Evolutionary conservation across 1,140 invertebrate genomes (phyloP).

Genomic region (Chlorops oryzae): DNA sequence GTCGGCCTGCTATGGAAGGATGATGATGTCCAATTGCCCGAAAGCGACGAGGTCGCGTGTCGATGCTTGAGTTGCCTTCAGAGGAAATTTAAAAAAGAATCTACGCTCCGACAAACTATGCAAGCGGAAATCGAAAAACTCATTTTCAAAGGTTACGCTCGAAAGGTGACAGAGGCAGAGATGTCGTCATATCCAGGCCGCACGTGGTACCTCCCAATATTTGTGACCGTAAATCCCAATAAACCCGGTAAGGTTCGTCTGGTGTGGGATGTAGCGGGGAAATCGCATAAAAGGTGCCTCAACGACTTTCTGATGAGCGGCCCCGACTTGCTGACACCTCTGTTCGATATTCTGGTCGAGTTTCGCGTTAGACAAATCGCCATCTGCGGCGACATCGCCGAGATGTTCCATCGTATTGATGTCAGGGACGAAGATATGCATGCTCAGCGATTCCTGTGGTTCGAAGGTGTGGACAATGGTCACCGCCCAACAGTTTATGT

Average conservation of each 20-base stretch:
- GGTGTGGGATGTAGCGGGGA: constrained; percentile 27
- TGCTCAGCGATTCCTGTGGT: constrained; percentile 31
- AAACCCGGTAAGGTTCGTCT: constrained; percentile 27
- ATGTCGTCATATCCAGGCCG: neutral
- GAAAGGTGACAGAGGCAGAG: neutral
- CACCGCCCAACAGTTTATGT: too few relatives aligned
- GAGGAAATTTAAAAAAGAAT: constrained; percentile 3
- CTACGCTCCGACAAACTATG: neutral
- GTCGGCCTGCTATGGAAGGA: too few relatives aligned
- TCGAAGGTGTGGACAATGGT: too few relatives aligned
- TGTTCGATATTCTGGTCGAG: constrained; percentile 29
- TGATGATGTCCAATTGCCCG: too few relatives aligned
- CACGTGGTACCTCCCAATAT: constrained; percentile 33
- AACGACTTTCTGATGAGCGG: constrained; percentile 26
- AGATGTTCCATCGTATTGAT: constrained; percentile 24
- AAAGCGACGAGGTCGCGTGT: too few relatives aligned
- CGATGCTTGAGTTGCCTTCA: neutral
- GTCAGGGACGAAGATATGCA: constrained; percentile 20
- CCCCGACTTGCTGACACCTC: constrained; percentile 26
- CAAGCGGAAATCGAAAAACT: constrained; percentile 7
- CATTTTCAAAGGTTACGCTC: constrained; percentile 6
- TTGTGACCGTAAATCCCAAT: constrained; percentile 24
- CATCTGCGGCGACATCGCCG: constrained; percentile 29
- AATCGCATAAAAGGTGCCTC: constrained; percentile 16
- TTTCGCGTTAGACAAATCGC: constrained; percentile 29